A percentile compares a stretch with the other conserved stretches of the same genome.
phyloP scores from a whole-genome alignment of 2,888 invertebrate species.

The Melinaea marsaeus region DNA sequence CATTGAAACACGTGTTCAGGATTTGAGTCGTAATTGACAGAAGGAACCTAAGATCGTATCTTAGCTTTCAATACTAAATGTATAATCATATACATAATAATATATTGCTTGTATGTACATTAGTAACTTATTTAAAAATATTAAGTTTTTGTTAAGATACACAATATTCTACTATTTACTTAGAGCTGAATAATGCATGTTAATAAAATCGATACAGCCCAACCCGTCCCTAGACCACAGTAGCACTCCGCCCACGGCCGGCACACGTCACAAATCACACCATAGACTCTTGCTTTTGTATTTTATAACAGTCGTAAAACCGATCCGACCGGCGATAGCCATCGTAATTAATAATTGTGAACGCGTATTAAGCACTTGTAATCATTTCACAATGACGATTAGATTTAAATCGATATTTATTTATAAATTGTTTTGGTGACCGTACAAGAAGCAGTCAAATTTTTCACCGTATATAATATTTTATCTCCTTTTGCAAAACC shows the following conservation, averaged over 20 bases:
- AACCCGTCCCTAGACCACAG: slow-evolving; percentile 38
- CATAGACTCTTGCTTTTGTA: slow-evolving; percentile 57
- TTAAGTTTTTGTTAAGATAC: no score
- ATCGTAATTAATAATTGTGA: slow-evolving; percentile 9
- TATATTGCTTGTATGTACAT: no score
- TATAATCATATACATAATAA: neutral
- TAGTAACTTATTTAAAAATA: no score
- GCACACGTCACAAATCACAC: slow-evolving; percentile 64
- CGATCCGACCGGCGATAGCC: slow-evolving; percentile 37
- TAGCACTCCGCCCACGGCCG: slow-evolving; percentile 56
- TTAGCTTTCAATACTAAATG: neutral
- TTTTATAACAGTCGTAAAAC: slow-evolving; percentile 57
- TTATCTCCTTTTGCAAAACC: neutral
- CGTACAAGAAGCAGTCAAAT: no score
- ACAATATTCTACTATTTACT: no score
- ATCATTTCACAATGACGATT: neutral
- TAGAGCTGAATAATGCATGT: no score
- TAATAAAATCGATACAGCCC: slow-evolving; percentile 25
- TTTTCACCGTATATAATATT: neutral
- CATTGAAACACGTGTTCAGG: slow-evolving; percentile 11
- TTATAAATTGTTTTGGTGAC: no score
- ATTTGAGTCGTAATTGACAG: slow-evolving; percentile 18
- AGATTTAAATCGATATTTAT: no score
- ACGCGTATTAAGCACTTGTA: slow-evolving; percentile 4
- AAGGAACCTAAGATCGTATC: neutral